A percentile compares a stretch with the other conserved stretches of the same genome.
Evolutionary conservation across 2,888 invertebrate genomes (phyloP).

Genomic region (Tinea pellionella): DNA sequence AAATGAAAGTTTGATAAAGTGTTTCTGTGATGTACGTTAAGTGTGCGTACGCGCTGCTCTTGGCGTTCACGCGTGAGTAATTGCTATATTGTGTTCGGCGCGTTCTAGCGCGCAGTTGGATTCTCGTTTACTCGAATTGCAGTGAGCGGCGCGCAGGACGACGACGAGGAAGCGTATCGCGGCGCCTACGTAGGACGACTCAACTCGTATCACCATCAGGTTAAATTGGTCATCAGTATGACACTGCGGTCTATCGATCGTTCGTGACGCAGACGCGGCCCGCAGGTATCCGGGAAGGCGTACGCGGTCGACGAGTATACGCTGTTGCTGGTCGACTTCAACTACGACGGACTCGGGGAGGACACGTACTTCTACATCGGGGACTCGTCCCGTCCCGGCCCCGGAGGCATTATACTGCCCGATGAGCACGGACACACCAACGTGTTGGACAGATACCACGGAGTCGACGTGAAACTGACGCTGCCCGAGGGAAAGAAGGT

Average conservation of each 20-base stretch:
- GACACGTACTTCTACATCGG: conserved; percentile 96
- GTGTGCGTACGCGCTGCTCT: too few relatives aligned
- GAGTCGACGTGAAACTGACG: conserved; percentile 83
- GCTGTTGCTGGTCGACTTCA: conserved; percentile 81
- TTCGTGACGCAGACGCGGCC: not conserved
- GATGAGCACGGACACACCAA: conserved; percentile 91
- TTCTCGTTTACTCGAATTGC: too few relatives aligned
- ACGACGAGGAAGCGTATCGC: conserved; percentile 79
- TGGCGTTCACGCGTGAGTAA: too few relatives aligned
- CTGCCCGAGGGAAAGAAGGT: conserved; percentile 89
- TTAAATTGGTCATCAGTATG: conserved; percentile 20
- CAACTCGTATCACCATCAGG: conserved; percentile 90
- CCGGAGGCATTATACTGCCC: conserved; percentile 91
- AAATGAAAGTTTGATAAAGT: not conserved
- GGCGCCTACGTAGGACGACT: conserved; percentile 87
- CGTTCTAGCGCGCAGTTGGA: too few relatives aligned
- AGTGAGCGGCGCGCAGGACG: conserved; percentile 29
- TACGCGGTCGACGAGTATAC: conserved; percentile 91
- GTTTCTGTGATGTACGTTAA: too few relatives aligned
- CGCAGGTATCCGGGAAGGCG: conserved; percentile 84
- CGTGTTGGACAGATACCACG: conserved; percentile 85
- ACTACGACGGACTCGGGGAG: conserved; percentile 90
- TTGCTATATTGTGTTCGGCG: too few relatives aligned
- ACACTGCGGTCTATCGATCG: conserved; percentile 10
- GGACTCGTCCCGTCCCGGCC: conserved; percentile 86